Percentiles rank a stretch among this genome's conserved stretches.
Evolutionary conservation across 2,888 invertebrate genomes (phyloP).

Genomic region (Drosophila suboccidentalis): DNA sequence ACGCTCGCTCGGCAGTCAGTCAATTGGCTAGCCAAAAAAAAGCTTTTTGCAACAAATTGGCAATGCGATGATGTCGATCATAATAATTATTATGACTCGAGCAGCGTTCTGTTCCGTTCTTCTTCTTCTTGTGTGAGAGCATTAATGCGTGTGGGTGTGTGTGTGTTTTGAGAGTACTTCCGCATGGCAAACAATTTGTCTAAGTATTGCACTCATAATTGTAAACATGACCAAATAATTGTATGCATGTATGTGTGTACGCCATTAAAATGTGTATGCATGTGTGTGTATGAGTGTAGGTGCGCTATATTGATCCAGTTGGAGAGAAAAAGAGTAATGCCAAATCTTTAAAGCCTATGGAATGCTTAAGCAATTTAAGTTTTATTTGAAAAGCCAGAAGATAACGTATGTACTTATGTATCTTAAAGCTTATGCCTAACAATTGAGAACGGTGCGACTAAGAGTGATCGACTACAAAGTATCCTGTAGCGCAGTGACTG

Average conservation of each 20-base stretch:
- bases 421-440: background rate
- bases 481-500: background rate
- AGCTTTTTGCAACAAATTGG: constrained; percentile 25
- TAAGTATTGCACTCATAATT: background rate
- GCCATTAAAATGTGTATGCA: no score
- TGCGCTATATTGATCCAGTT: constrained; percentile 10
- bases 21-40: constrained; percentile 18
- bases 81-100: constrained; percentile 9
- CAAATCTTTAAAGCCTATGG: background rate
- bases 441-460: background rate
- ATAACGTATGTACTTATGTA: constrained; percentile 9
- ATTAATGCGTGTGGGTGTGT: background rate
- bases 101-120: background rate
- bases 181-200: constrained; percentile 3
- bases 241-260: background rate
- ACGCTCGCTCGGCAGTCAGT: background rate
- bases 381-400: background rate
- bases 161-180: constrained; percentile 1
- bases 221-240: no score
- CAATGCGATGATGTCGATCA: constrained; percentile 26
- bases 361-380: constrained; percentile 5
- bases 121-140: background rate
- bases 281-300: background rate
- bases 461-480: background rate
- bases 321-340: constrained; percentile 9